Evolutionary conservation across 2,888 invertebrate species (phyloP).

Genomic region (Vesta saturnalis): DNA sequence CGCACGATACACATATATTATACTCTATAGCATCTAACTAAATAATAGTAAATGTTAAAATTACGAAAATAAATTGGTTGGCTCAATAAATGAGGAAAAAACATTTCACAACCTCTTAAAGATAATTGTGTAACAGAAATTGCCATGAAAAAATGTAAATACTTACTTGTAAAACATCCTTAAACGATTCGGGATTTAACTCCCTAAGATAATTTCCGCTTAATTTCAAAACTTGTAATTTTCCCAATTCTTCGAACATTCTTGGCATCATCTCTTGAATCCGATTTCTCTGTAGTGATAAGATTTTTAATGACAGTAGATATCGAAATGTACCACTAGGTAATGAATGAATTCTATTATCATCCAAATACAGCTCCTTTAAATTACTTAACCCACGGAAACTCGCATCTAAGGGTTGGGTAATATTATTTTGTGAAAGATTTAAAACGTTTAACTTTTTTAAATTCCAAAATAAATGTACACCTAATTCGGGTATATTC

Average conservation of each 20-base stretch:
- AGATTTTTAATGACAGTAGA: constrained; percentile 71
- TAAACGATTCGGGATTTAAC: constrained; percentile 79
- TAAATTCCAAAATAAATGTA: constrained; percentile 81
- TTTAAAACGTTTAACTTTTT: constrained; percentile 69
- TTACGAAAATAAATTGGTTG: too few relatives aligned
- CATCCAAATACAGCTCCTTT: constrained; percentile 75
- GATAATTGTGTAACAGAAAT: too few relatives aligned
- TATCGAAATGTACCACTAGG: constrained; percentile 81
- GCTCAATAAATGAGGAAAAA: too few relatives aligned
- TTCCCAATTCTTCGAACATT: constrained; percentile 74
- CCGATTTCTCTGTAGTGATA: constrained; percentile 75
- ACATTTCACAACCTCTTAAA: too few relatives aligned
- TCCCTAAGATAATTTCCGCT: constrained; percentile 76
- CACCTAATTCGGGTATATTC: constrained; percentile 81
- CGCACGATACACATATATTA: too few relatives aligned
- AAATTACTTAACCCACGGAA: constrained; percentile 79
- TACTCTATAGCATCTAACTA: too few relatives aligned
- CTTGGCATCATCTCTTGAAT: constrained; percentile 75
- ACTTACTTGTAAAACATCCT: constrained; percentile 69
- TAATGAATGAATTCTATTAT: constrained; percentile 80
- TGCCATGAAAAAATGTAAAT: not conserved
- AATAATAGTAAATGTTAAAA: too few relatives aligned
- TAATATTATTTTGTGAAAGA: constrained; percentile 80
- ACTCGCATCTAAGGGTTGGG: constrained; percentile 75
- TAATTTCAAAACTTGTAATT: constrained; percentile 74